Evolutionary conservation across 1,140 invertebrate genomes (phyloP).

Genomic region (Ips typographus): DNA sequence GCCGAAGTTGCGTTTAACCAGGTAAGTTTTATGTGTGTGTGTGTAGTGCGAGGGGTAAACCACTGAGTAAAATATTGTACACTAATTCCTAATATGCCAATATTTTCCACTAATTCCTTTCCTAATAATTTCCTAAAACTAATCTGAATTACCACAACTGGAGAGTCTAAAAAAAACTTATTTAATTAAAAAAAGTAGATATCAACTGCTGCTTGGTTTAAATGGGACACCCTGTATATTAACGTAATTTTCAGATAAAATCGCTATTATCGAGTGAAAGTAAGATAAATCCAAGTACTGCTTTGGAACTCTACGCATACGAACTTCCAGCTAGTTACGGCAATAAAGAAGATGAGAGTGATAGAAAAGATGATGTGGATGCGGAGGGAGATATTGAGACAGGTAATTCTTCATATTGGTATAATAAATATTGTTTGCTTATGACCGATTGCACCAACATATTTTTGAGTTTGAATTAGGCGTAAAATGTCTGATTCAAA

Average conservation of each 20-base stretch:
- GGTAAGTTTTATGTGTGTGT: constrained; percentile 48
- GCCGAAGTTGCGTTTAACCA: constrained; percentile 69
- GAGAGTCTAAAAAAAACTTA: too few species aligned
- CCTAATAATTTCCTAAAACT: too few species aligned
- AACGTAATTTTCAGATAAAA: constrained; percentile 25
- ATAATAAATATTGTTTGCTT: neutral
- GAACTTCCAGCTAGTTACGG: constrained; percentile 49
- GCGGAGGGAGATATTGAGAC: constrained; percentile 35
- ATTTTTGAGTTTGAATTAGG: too few species aligned
- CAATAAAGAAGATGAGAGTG: constrained; percentile 17
- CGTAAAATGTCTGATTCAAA: neutral
- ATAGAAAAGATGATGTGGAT: constrained; percentile 19
- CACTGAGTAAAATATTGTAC: too few species aligned
- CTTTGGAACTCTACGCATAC: constrained; percentile 55
- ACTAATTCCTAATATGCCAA: too few species aligned
- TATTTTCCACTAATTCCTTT: neutral
- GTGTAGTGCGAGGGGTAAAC: neutral
- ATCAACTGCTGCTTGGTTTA: too few species aligned
- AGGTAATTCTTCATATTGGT: constrained; percentile 26
- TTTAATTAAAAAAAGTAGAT: too few species aligned
- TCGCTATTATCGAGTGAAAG: constrained; percentile 41
- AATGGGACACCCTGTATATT: too few species aligned
- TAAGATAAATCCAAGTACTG: constrained; percentile 45
- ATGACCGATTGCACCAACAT: too few species aligned
- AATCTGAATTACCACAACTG: too few species aligned